phyloP scores from a whole-genome alignment of 92 coral and sea anemone species.

The Epizoanthus fatuus region DNA sequence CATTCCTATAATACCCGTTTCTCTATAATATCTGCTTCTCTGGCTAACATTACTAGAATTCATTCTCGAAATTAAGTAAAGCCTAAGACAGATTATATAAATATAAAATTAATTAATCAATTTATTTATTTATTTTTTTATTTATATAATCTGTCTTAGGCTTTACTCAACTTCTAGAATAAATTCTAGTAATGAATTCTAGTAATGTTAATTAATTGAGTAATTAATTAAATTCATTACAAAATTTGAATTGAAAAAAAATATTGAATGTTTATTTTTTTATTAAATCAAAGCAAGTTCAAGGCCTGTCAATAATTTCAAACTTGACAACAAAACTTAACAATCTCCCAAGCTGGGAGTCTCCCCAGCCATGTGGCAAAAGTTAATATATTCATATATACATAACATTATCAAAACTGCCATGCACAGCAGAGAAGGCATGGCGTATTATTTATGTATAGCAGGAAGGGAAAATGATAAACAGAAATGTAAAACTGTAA shows the following conservation, averaged over 20 bases:
- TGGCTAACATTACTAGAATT: no score
- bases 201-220: slow-evolving; percentile 31
- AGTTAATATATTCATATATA: slow-evolving; percentile 31
- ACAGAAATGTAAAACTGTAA: neutral
- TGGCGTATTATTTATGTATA: slow-evolving; percentile 26
- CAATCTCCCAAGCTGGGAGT: slow-evolving; percentile 42
- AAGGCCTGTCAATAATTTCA: slow-evolving; percentile 38
- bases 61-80: no score
- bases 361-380: slow-evolving; percentile 44
- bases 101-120: neutral
- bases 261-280: slow-evolving; percentile 13
- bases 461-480: neutral
- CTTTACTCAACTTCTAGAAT: slow-evolving; percentile 39
- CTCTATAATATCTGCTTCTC: no score
- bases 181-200: slow-evolving; percentile 31
- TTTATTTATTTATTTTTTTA: neutral
- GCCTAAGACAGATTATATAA: neutral
- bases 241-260: neutral
- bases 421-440: slow-evolving; percentile 29
- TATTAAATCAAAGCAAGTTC: slow-evolving; percentile 23
- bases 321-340: slow-evolving; percentile 33
- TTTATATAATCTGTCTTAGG: slow-evolving; percentile 3
- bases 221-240: slow-evolving; percentile 22
- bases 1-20: no score
- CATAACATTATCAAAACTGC: slow-evolving; percentile 41